phyloP scores from a whole-genome alignment of 2,888 invertebrate species.

The Eupeodes luniger region DNA sequence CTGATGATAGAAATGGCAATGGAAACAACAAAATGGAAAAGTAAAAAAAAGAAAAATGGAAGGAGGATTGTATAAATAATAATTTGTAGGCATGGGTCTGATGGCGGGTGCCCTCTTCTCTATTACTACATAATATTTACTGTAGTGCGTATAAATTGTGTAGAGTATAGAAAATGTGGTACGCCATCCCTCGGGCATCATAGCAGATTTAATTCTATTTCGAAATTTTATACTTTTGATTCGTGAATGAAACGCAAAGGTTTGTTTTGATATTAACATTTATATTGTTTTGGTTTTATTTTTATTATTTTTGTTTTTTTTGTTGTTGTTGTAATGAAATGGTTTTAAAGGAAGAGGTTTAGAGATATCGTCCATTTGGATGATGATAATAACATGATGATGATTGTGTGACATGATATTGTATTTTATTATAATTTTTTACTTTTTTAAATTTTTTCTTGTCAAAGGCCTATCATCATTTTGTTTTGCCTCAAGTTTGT shows the following conservation, averaged over 20 bases:
- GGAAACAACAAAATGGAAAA: not conserved
- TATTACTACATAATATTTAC: constrained; percentile 50
- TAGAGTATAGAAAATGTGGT: constrained; percentile 48
- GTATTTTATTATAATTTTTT: not conserved
- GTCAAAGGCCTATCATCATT: not conserved
- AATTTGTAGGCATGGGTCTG: constrained; percentile 23
- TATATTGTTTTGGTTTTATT: constrained; percentile 50
- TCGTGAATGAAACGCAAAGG: constrained; percentile 62
- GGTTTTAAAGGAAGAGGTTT: not conserved
- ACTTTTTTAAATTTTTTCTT: not conserved
- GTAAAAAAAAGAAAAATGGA: constrained; percentile 4
- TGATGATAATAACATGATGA: not conserved
- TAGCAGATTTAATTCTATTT: constrained; percentile 73
- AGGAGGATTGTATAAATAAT: constrained; percentile 76
- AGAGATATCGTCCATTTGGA: not conserved
- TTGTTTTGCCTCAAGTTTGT: constrained; percentile 41
- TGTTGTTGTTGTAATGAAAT: constrained; percentile 14
- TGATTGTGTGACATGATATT: constrained; percentile 23
- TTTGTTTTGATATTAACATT: constrained; percentile 70
- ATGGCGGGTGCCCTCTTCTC: not conserved
- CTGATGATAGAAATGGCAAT: not conserved
- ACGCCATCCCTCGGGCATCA: constrained; percentile 50
- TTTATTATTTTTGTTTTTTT: constrained; percentile 29
- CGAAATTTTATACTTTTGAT: constrained; percentile 69
- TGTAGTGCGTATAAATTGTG: not conserved